phyloP scores from a whole-genome alignment of 2,797 vertebrate genomes.

The Tinamus major region DNA sequence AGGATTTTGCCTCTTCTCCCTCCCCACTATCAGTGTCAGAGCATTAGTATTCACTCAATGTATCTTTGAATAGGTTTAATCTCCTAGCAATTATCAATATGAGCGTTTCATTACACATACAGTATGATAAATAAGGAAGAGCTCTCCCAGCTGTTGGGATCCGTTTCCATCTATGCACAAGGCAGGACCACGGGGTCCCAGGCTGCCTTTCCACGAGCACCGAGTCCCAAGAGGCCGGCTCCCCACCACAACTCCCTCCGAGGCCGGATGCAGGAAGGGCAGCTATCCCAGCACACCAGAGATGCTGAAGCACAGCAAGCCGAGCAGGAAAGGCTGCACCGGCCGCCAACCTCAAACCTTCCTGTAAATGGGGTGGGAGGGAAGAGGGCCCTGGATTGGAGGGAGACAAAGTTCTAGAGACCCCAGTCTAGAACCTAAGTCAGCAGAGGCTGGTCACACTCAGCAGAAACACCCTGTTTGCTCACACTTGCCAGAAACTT shows the following conservation, averaged over 20 bases:
- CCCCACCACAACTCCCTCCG: too few relatives aligned
- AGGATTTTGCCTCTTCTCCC: neutral
- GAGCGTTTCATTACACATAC: neutral
- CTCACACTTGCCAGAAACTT: neutral
- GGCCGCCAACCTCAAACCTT: neutral
- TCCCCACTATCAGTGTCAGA: neutral
- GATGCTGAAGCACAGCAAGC: neutral
- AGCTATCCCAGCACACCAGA: rapidly evolving
- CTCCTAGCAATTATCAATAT: slow-evolving; percentile 30
- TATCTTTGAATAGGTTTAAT: slow-evolving; percentile 34
- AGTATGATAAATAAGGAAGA: slow-evolving; percentile 7
- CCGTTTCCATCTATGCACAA: neutral
- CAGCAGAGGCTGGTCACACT: rapidly evolving
- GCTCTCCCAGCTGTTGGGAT: neutral
- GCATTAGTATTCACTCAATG: neutral
- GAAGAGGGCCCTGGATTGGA: neutral
- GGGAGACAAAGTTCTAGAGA: neutral
- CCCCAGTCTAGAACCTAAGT: too few relatives aligned
- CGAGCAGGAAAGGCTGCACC: rapidly evolving
- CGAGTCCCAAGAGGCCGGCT: rapidly evolving
- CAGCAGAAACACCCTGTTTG: neutral
- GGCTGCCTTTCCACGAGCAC: neutral
- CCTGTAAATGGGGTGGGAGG: rapidly evolving
- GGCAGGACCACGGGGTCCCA: rapidly evolving
- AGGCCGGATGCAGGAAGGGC: neutral